These are phyloP conservation scores for Apostichopus californicus DNA, from an alignment of 35 echinoderm and acorn worm genomes.

Conservation along the genomic window DNA sequence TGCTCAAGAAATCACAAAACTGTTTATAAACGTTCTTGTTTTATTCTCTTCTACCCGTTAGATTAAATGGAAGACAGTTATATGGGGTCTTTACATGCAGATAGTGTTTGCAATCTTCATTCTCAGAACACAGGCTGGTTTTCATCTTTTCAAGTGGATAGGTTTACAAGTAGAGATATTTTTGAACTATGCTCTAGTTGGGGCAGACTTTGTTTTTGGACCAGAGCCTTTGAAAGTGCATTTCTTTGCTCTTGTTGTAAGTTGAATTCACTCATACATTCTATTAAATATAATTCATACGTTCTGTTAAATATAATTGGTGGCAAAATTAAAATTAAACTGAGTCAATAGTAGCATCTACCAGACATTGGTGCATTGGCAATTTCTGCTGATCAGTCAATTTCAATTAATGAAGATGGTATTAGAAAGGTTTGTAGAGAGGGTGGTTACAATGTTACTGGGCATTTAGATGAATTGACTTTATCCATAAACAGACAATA, in stretches of 20 bases:
- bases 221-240: constrained; percentile 41
- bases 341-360: too few relatives aligned
- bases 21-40: not conserved
- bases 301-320: too few relatives aligned
- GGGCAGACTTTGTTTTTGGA: constrained; percentile 91
- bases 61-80: constrained; percentile 85
- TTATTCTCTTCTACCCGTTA: constrained; percentile 34
- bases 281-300: too few relatives aligned
- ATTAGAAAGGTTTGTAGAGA: too few relatives aligned
- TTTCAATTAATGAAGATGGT: too few relatives aligned
- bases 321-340: constrained; percentile 8
- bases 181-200: constrained; percentile 78
- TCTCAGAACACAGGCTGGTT: constrained; percentile 74
- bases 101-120: constrained; percentile 82
- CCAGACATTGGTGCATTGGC: too few relatives aligned
- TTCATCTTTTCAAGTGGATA: constrained; percentile 69
- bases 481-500: too few relatives aligned
- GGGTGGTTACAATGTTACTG: too few relatives aligned
- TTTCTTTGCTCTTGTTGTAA: too few relatives aligned
- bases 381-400: too few relatives aligned
- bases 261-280: too few relatives aligned
- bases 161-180: constrained; percentile 77
- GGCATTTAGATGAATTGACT: too few relatives aligned
- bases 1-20: not conserved
- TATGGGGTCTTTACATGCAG: constrained; percentile 90